These are phyloP conservation scores for Nephrotoma appendiculata DNA, from an alignment of 2,888 invertebrate species.

Conservation along the genomic window DNA sequence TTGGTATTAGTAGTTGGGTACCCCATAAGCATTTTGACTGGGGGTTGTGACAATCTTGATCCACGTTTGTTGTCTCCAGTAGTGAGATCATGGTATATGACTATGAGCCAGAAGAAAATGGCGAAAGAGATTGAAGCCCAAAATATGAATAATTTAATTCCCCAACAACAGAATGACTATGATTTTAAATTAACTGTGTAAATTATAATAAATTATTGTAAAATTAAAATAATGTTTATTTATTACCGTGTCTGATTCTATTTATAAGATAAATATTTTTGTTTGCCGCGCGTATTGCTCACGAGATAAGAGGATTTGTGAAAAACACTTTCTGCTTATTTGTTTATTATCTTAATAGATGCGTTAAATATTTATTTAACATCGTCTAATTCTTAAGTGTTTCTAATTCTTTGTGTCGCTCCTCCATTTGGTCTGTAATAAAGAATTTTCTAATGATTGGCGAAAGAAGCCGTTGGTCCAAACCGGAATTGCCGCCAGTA, in stretches of 20 bases:
- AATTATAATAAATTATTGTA: background rate
- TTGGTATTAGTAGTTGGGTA: conserved; percentile 44
- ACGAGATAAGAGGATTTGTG: background rate
- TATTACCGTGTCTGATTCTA: background rate
- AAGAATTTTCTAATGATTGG: conserved; percentile 9
- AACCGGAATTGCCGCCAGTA: conserved; percentile 21
- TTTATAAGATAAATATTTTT: background rate
- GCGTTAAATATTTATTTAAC: background rate
- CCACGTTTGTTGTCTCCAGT: conserved; percentile 12
- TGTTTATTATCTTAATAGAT: background rate
- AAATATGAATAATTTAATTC: background rate
- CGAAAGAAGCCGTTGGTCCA: conserved; percentile 13
- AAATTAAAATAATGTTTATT: background rate
- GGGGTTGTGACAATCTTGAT: conserved; percentile 12
- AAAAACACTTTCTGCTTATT: background rate
- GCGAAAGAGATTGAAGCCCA: background rate
- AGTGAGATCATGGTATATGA: conserved; percentile 1
- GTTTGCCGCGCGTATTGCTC: background rate
- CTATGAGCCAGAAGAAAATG: background rate
- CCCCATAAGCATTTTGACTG: conserved; percentile 44
- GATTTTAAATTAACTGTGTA: background rate
- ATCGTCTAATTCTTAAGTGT: background rate
- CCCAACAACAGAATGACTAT: background rate
- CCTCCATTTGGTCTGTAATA: too few relatives aligned
- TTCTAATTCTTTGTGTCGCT: background rate